A percentile compares a stretch with the other conserved stretches of the same genome.
Conservation (phyloP, 2,888 invertebrate species). For the Chymomyza procnemis region DNA sequence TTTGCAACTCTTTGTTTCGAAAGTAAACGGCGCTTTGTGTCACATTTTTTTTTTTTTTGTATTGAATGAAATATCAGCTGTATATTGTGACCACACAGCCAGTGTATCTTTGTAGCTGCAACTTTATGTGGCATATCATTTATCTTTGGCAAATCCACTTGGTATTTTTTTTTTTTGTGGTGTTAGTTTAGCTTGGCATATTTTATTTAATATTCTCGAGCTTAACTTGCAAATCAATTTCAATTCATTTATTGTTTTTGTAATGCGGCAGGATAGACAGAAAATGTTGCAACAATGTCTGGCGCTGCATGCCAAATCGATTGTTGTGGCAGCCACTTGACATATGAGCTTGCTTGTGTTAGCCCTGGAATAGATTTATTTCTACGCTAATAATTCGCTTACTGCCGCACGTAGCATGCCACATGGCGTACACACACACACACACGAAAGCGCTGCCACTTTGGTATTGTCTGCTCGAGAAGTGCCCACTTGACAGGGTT, state of each 20-base stretch:
- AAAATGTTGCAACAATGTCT: background rate
- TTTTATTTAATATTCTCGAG: conserved; percentile 61
- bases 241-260: conserved; percentile 38
- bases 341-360: conserved; percentile 10
- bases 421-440: conserved; percentile 49
- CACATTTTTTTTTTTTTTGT: no score
- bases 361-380: conserved; percentile 15
- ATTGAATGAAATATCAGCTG: conserved; percentile 5
- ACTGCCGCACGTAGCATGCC: conserved; percentile 51
- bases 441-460: conserved; percentile 18
- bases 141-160: conserved; percentile 24
- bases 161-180: conserved; percentile 12
- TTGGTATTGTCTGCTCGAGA: conserved; percentile 20
- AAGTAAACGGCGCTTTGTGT: background rate
- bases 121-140: conserved; percentile 6
- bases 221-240: conserved; percentile 67
- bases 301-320: background rate
- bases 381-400: conserved; percentile 40
- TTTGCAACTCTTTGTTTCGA: background rate
- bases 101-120: no score
- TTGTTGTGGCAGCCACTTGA: conserved; percentile 5
- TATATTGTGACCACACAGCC: background rate
- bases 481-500: conserved; percentile 43
- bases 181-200: conserved; percentile 1
- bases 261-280: background rate